A percentile compares a stretch with the other conserved stretches of the same genome.
These are phyloP conservation scores for Encarsia formosa DNA, from an alignment of 2,888 invertebrate species.

Conservation along the genomic window DNA sequence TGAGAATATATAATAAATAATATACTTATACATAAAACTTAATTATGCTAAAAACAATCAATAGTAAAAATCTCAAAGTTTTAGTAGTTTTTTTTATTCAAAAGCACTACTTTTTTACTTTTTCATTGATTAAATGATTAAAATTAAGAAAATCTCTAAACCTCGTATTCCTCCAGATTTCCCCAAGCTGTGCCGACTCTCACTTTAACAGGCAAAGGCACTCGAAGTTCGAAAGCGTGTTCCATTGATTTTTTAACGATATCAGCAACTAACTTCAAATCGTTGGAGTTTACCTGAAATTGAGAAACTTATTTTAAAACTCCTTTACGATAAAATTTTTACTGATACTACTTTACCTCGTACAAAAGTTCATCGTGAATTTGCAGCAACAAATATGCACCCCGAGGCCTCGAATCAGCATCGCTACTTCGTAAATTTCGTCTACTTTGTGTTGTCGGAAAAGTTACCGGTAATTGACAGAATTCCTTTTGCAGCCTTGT, in stretches of 20 bases:
- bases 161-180: slow-evolving; percentile 47
- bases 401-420: slow-evolving; percentile 35
- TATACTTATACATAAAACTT: too few species aligned
- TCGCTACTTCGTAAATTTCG: slow-evolving; percentile 38
- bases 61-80: too few species aligned
- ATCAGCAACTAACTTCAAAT: slow-evolving; percentile 57
- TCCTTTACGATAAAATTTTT: background rate
- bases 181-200: slow-evolving; percentile 84
- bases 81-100: too few species aligned
- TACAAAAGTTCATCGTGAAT: slow-evolving; percentile 96
- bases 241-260: slow-evolving; percentile 80
- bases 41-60: too few species aligned
- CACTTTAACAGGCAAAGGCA: slow-evolving; percentile 85
- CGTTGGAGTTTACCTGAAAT: slow-evolving; percentile 58
- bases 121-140: background rate
- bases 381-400: slow-evolving; percentile 75
- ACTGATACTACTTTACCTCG: slow-evolving; percentile 57
- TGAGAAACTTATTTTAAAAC: slow-evolving; percentile 3
- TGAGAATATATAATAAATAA: too few species aligned
- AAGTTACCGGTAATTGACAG: slow-evolving; percentile 36
- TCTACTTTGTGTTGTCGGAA: slow-evolving; percentile 29
- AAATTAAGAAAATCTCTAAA: slow-evolving; percentile 6
- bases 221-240: slow-evolving; percentile 64
- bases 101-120: too few species aligned
- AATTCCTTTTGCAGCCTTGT: slow-evolving; percentile 54